A percentile compares a stretch with the other conserved stretches of the same genome.
phyloP scores from a whole-genome alignment of 2,888 invertebrate species.

The Dicranocentrus wangi region DNA sequence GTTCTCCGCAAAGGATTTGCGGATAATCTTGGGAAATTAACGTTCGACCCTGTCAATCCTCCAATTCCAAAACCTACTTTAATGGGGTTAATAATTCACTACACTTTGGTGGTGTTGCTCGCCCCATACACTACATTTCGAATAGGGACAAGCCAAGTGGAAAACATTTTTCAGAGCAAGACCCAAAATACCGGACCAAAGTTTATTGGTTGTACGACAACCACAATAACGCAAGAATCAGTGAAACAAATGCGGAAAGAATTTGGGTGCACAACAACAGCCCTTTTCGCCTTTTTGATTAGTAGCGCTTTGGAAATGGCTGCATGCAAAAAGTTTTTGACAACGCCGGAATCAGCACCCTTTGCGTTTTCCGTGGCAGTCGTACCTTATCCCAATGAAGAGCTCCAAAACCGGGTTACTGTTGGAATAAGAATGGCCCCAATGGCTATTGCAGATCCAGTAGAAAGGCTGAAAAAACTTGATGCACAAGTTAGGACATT shows the following conservation, averaged over 20 bases:
- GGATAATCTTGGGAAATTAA: slow-evolving; percentile 15
- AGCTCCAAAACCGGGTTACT: slow-evolving; percentile 21
- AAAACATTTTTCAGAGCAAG: slow-evolving; percentile 20
- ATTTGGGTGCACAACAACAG: slow-evolving; percentile 22
- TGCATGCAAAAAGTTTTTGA: slow-evolving; percentile 15
- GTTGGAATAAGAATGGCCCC: too few relatives aligned
- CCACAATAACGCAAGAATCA: background rate
- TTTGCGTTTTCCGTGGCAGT: slow-evolving; percentile 26
- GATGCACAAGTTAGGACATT: too few relatives aligned
- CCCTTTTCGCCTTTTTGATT: slow-evolving; percentile 25
- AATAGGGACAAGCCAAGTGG: background rate
- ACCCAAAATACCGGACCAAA: slow-evolving; percentile 10
- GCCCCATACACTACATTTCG: background rate
- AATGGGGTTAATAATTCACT: background rate
- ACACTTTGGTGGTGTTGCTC: slow-evolving; percentile 1
- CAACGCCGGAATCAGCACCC: slow-evolving; percentile 1
- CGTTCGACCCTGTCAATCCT: slow-evolving; percentile 37
- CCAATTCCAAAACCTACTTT: slow-evolving; percentile 15
- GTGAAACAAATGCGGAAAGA: slow-evolving; percentile 27
- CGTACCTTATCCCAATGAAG: slow-evolving; percentile 38
- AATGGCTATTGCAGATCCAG: too few relatives aligned
- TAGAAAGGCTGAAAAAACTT: too few relatives aligned
- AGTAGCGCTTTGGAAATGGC: slow-evolving; percentile 28
- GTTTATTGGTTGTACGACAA: slow-evolving; percentile 2
- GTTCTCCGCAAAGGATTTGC: slow-evolving; percentile 10